Evolutionary conservation across 35 echinoderm and acorn worm species (phyloP).

Genomic region (Lytechinus variegatus): DNA sequence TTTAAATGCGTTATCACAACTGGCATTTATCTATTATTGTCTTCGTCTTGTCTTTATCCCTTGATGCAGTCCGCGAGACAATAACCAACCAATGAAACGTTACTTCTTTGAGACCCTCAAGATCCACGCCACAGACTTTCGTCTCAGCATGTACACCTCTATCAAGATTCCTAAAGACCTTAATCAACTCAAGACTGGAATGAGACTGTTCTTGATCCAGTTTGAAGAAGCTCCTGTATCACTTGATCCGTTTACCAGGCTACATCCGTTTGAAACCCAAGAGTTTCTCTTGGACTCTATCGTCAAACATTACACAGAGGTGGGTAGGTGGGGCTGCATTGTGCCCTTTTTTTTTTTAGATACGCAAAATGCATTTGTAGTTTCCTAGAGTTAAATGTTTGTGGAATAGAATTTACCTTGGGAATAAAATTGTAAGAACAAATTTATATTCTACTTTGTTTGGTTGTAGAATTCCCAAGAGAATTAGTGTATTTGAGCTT

Average conservation of each 20-base stretch:
- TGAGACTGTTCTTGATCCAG: constrained; percentile 76
- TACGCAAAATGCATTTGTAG: no score
- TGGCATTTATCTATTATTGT: no score
- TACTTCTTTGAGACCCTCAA: constrained; percentile 93
- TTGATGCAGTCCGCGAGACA: constrained; percentile 4
- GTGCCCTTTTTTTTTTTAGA: no score
- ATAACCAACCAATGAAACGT: constrained; percentile 60
- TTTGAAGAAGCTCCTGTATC: constrained; percentile 95
- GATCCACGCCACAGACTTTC: constrained; percentile 74
- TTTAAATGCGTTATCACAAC: no score
- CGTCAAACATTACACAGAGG: constrained; percentile 88
- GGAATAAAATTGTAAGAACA: no score
- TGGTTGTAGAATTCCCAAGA: no score
- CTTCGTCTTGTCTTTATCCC: neutral
- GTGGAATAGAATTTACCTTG: no score
- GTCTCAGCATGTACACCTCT: constrained; percentile 78
- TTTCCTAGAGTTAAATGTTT: no score
- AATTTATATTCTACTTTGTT: no score
- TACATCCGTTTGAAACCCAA: constrained; percentile 89
- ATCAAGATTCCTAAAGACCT: constrained; percentile 77
- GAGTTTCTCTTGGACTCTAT: constrained; percentile 79
- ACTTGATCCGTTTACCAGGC: constrained; percentile 79
- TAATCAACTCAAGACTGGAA: constrained; percentile 60
- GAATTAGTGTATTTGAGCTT: no score
- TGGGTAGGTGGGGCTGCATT: constrained; percentile 37